These are phyloP conservation scores for Acanthosepion pharaonis DNA, from an alignment of 2,888 invertebrate genomes.

Conservation along the genomic window DNA sequence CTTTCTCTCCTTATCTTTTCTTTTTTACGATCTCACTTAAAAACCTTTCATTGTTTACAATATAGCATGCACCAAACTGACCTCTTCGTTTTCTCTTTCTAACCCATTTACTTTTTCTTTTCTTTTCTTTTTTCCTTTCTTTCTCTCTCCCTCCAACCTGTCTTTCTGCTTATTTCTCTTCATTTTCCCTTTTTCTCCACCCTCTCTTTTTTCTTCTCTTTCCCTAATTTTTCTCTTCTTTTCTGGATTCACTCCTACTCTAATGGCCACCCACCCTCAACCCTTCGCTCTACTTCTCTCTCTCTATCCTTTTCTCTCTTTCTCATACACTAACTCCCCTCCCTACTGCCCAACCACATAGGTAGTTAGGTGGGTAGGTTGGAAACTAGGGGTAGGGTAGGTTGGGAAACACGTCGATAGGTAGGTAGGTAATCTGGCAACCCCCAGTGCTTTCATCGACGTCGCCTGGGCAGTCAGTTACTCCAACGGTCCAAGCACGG, in stretches of 20 bases:
- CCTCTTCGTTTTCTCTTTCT: neutral
- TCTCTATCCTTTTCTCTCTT: neutral
- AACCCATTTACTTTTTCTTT: neutral
- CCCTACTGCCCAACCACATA: neutral
- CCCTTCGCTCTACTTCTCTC: neutral
- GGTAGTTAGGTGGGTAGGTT: constrained; percentile 4
- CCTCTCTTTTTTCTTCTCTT: neutral
- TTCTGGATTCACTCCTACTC: neutral
- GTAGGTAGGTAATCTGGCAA: constrained; percentile 8
- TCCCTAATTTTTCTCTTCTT: neutral
- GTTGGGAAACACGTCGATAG: constrained; percentile 2
- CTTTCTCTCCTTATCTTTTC: neutral
- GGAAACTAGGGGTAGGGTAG: constrained; percentile 18
- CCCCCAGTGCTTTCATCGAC: neutral
- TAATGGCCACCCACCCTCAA: neutral
- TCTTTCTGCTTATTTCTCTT: neutral
- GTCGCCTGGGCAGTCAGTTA: constrained; percentile 3
- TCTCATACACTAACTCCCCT: neutral
- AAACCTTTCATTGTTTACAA: neutral
- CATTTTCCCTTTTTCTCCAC: neutral
- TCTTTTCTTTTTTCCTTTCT: neutral
- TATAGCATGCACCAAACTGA: neutral
- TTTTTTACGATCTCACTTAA: neutral
- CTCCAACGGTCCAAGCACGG: constrained; percentile 9
- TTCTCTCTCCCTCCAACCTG: neutral